Evolutionary conservation across 30 jellyfish, hydroid and myxozoan genomes (phyloP).

Genomic region (Cassiopea andromeda): DNA sequence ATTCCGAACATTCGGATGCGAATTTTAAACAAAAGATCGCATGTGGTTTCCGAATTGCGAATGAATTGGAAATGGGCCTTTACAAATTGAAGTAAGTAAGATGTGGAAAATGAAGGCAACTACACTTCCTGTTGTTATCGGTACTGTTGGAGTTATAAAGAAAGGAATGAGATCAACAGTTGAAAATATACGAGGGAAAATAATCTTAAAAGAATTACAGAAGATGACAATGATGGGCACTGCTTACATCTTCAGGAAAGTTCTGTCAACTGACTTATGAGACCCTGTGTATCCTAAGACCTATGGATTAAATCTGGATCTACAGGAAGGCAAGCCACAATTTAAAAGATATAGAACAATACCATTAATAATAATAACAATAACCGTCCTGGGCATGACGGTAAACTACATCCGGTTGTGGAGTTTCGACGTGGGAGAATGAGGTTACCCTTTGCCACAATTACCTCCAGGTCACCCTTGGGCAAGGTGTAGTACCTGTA

Average conservation of each 20-base stretch:
- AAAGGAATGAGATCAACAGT: conserved; percentile 5
- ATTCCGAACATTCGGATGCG: too few relatives aligned
- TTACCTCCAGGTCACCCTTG: too few relatives aligned
- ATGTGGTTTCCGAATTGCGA: neutral
- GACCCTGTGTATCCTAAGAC: neutral
- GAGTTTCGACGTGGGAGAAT: too few relatives aligned
- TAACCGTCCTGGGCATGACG: too few relatives aligned
- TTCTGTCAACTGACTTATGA: conserved; percentile 7
- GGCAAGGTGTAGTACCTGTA: too few relatives aligned
- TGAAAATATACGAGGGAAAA: conserved; percentile 8
- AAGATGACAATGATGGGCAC: neutral
- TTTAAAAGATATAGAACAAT: neutral
- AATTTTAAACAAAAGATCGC: too few relatives aligned
- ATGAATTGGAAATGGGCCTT: neutral
- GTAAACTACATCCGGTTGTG: too few relatives aligned
- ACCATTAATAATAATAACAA: too few relatives aligned
- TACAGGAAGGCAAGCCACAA: neutral
- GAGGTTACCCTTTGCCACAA: too few relatives aligned
- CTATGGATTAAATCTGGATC: neutral
- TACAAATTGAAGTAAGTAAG: neutral
- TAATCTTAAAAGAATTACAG: conserved; percentile 10
- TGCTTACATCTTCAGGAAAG: conserved; percentile 4
- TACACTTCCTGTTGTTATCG: neutral
- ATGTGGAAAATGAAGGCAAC: neutral
- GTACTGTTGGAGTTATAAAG: conserved; percentile 17